Evolutionary conservation across 1,140 invertebrate genomes (phyloP).

Genomic region (Trichonephila clavipes): DNA sequence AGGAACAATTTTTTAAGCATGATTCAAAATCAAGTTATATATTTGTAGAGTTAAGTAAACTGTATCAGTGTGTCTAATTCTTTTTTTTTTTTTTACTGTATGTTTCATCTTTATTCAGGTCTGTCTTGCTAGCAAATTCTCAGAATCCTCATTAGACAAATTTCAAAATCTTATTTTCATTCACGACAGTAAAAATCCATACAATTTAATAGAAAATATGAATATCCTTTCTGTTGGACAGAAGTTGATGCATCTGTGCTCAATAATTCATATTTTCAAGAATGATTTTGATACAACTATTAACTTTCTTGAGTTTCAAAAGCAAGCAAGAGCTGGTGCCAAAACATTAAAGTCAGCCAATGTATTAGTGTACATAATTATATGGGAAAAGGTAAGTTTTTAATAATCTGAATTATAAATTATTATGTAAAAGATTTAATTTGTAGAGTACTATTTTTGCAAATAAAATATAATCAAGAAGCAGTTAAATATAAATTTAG

Average conservation of each 20-base stretch:
- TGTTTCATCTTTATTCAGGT: conserved; percentile 20
- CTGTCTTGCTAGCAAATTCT: conserved; percentile 3
- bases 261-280: conserved; percentile 38
- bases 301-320: conserved; percentile 63
- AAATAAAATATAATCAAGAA: too few species aligned
- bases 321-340: conserved; percentile 22
- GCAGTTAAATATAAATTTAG: too few species aligned
- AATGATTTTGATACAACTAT: conserved; percentile 30
- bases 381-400: conserved; percentile 39
- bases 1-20: neutral
- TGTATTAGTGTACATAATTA: conserved; percentile 47
- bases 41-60: neutral
- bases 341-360: conserved; percentile 39
- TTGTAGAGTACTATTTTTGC: too few species aligned
- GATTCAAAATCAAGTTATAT: neutral
- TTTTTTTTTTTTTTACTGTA: neutral
- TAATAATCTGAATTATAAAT: neutral
- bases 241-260: conserved; percentile 14
- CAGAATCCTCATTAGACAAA: neutral
- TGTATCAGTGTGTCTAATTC: neutral
- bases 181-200: conserved; percentile 23
- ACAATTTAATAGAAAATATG: conserved; percentile 39
- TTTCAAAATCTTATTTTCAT: conserved; percentile 45
- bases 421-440: too few species aligned
- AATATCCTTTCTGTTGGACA: neutral